A percentile compares a stretch with the other conserved stretches of the same genome.
Evolutionary conservation across 2,797 vertebrate genomes (phyloP).

Genomic region (Rhabdomys pumilio): DNA sequence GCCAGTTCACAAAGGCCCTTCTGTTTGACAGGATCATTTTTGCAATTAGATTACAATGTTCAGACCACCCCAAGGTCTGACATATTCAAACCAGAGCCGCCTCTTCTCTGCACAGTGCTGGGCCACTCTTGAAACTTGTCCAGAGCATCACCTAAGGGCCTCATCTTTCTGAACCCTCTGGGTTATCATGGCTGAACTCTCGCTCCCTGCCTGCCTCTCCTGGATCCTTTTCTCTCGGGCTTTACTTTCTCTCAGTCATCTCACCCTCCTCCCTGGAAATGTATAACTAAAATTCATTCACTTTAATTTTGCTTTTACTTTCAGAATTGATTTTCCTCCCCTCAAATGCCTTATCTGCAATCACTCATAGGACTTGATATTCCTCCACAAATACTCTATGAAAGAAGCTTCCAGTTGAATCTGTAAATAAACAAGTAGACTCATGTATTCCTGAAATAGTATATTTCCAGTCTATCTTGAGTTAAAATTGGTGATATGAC

Average conservation of each 20-base stretch:
- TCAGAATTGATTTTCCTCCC: not conserved
- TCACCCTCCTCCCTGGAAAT: not conserved
- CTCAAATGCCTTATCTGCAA: not conserved
- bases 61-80: not conserved
- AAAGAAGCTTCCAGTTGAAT: constrained; percentile 46
- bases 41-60: not conserved
- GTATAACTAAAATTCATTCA: not conserved
- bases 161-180: not conserved
- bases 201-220: not conserved
- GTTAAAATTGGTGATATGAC: not conserved
- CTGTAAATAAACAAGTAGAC: constrained; percentile 26
- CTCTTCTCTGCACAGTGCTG: not conserved
- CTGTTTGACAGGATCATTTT: not conserved
- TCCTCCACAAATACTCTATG: not conserved
- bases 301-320: not conserved
- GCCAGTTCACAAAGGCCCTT: not conserved
- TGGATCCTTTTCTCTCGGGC: not conserved
- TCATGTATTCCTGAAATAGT: constrained; percentile 33
- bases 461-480: not conserved
- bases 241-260: not conserved
- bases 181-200: not conserved
- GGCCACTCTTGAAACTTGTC: not conserved
- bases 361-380: not conserved
- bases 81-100: not conserved
- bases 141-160: not conserved